phyloP scores from a whole-genome alignment of 2,113 vertebrate genomes.

The Xyliphius kryptos region DNA sequence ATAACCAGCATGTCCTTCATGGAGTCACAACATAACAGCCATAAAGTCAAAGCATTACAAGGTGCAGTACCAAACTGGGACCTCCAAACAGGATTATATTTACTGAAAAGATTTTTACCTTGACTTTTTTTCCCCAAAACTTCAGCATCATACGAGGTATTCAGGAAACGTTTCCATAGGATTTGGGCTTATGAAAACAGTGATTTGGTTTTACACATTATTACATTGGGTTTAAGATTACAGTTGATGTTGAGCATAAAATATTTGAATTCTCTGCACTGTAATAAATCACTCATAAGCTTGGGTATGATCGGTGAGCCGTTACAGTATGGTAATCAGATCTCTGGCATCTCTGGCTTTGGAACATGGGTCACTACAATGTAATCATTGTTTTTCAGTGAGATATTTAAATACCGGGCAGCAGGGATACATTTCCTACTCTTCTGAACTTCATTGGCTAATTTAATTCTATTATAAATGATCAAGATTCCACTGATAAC shows the following conservation, averaged over 20 bases:
- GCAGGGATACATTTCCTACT: constrained; percentile 44
- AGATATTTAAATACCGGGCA: constrained; percentile 37
- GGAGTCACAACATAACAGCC: too few species aligned
- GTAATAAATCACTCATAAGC: constrained; percentile 27
- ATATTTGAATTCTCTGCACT: constrained; percentile 9
- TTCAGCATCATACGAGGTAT: constrained; percentile 10
- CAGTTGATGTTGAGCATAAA: constrained; percentile 22
- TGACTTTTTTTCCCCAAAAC: neutral
- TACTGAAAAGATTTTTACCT: too few species aligned
- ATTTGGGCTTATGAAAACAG: constrained; percentile 2
- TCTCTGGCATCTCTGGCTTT: constrained; percentile 26
- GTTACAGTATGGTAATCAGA: constrained; percentile 17
- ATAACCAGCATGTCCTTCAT: too few species aligned
- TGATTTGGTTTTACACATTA: constrained; percentile 23
- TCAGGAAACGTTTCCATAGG: constrained; percentile 16
- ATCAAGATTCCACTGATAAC: constrained; percentile 48
- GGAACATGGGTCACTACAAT: constrained; percentile 40
- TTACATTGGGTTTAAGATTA: constrained; percentile 18
- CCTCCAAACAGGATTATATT: too few species aligned
- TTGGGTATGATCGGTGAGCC: constrained; percentile 28
- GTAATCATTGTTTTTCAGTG: constrained; percentile 41
- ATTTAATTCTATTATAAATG: constrained; percentile 48
- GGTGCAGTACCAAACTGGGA: too few species aligned
- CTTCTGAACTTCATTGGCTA: constrained; percentile 37
- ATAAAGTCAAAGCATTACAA: neutral